phyloP scores from a whole-genome alignment of 1,140 invertebrate species.

The Asbolus verrucosus region DNA sequence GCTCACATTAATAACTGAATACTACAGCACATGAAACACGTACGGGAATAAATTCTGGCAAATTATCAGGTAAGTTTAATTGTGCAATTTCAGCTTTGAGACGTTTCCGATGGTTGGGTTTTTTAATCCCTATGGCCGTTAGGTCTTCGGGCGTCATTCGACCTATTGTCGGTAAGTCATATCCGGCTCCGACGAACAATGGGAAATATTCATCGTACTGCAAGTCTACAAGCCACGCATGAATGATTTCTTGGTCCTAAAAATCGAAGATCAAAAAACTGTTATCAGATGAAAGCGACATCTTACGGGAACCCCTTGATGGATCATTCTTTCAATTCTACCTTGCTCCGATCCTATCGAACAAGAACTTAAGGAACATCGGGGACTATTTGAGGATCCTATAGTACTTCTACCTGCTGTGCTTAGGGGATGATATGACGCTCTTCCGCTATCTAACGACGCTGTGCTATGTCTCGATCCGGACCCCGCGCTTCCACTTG shows the following conservation, averaged over 20 bases:
- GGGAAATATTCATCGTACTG: slow-evolving; percentile 97
- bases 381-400: slow-evolving; percentile 63
- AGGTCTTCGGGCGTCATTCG: slow-evolving; percentile 97
- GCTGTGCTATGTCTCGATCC: slow-evolving; percentile 91
- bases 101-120: slow-evolving; percentile 95
- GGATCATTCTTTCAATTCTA: slow-evolving; percentile 74
- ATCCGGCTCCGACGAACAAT: slow-evolving; percentile 94
- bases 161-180: slow-evolving; percentile 97
- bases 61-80: slow-evolving; percentile 92
- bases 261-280: slow-evolving; percentile 24
- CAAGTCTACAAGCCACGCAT: slow-evolving; percentile 93
- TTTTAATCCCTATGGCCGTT: slow-evolving; percentile 91
- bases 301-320: slow-evolving; percentile 72
- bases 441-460: slow-evolving; percentile 91
- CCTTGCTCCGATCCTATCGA: slow-evolving; percentile 81
- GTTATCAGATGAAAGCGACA: background rate
- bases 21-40: slow-evolving; percentile 61
- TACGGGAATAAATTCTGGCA: slow-evolving; percentile 93
- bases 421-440: slow-evolving; percentile 75
- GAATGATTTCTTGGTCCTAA: slow-evolving; percentile 92
- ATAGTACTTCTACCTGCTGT: slow-evolving; percentile 64
- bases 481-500: slow-evolving; percentile 81
- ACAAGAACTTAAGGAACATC: slow-evolving; percentile 78
- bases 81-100: slow-evolving; percentile 97
- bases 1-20: slow-evolving; percentile 19